Evolutionary conservation across 1,140 invertebrate species (phyloP), one percentile per base, ranked within the genome.

Genomic region (Drosophila mojavensis): DNA sequence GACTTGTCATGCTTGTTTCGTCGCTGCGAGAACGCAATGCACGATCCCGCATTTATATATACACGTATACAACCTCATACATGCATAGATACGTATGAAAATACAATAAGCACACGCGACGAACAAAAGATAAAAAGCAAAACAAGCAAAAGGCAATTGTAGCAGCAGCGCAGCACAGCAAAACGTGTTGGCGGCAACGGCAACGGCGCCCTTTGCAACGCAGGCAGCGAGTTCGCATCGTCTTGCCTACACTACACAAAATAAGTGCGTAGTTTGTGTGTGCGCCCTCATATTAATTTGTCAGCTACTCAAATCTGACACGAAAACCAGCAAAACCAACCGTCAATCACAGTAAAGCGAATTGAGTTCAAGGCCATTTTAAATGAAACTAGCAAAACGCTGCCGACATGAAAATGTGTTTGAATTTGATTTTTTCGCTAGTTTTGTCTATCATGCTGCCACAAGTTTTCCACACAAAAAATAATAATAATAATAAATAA

Each of bases 381-480:
- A 73, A 90, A 90, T 75, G 53, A 79, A 79, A 78, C 85, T 75
- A 76, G 58, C 81, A 85, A 63, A 85, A 63, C 60, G 47, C 60
- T 75, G 41, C 39, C 58, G 39, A 68, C 50, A 73, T 78, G 65
- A 88, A 86, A 88, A 88, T 83, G 67, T 67, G 55, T 76, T 48
- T 64, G 64, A 69, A 70, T 81, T 60, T 70, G 43, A 47, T 43
- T 75, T 79, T 28, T 26, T 55, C 48, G 60, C 59, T 10, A 53
- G 28, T 58, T 48, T 65, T 65, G 61, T 72, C 5, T 66, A 41
- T 30, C 51, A 69, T 67, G 51, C 59, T 62, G 56, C 79, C 84
- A 86, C 83, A 83, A 82, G 73, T 86, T 86, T 86, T 86, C 88
- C 83, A 86, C 79, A 88, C 79, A 78, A 79, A 73, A 80, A n/a